Conservation (phyloP, 1,140 invertebrate species). For the Microplitis demolitor region DNA sequence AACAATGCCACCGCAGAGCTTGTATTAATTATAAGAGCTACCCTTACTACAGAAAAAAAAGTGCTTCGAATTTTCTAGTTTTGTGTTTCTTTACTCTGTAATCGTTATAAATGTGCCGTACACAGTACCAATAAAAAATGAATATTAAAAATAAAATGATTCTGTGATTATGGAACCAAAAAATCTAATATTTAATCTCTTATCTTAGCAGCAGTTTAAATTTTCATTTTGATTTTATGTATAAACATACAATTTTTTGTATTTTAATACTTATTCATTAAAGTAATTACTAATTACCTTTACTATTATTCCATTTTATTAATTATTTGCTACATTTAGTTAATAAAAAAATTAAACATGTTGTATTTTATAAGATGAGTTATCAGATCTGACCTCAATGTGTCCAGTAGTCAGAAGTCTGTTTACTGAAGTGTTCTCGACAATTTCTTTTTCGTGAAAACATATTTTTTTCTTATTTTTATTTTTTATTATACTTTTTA, state of each 20-base stretch:
- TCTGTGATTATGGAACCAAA: background rate
- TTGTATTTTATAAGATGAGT: background rate
- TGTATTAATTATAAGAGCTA: constrained; percentile 40
- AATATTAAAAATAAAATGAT: background rate
- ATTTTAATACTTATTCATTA: too few species aligned
- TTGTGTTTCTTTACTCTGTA: constrained; percentile 37
- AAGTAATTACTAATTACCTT: background rate
- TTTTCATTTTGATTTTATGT: too few species aligned
- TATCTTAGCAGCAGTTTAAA: too few species aligned
- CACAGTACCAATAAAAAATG: constrained; percentile 32
- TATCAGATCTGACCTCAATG: background rate
- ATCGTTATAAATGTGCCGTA: background rate
- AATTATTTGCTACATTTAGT: background rate
- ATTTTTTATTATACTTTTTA: constrained; percentile 1
- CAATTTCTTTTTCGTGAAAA: background rate
- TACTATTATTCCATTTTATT: background rate
- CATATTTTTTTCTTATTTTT: too few species aligned
- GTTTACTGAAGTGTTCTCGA: background rate
- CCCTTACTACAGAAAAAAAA: constrained; percentile 32
- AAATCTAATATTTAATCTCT: too few species aligned
- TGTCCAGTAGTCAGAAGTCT: background rate
- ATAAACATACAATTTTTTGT: too few species aligned
- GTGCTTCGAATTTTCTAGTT: constrained; percentile 43
- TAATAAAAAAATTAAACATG: too few species aligned
- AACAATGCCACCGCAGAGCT: constrained; percentile 25